Percentiles rank a stretch among this genome's conserved stretches.
Evolutionary conservation across 37 sponge, comb jelly and placozoan species (phyloP).

Genomic region (Axinella damicornis): DNA sequence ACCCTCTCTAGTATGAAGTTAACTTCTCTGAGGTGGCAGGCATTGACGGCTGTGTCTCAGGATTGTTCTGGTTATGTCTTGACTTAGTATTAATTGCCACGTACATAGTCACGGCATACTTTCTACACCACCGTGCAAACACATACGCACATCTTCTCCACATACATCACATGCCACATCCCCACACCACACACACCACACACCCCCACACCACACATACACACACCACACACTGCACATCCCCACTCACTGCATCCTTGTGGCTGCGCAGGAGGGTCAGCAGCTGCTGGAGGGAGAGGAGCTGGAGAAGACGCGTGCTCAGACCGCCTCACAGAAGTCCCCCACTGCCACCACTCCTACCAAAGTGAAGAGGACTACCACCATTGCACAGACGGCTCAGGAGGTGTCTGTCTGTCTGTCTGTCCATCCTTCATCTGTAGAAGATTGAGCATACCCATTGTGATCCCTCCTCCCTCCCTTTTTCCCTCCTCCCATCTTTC

Average conservation of each 20-base stretch:
- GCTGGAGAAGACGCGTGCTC: conserved; percentile 69
- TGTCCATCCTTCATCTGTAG: too few species aligned
- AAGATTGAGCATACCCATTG: too few species aligned
- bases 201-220: not conserved
- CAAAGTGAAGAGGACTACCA: conserved; percentile 61
- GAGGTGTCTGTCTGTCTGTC: not conserved
- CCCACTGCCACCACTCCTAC: conserved; percentile 20
- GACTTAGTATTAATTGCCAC: too few species aligned
- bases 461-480: not conserved
- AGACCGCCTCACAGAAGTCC: conserved; percentile 43
- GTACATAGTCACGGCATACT: too few species aligned
- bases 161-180: not conserved
- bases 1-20: too few species aligned
- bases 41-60: too few species aligned
- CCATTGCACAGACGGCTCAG: conserved; percentile 69
- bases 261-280: conserved; percentile 49
- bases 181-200: too few species aligned
- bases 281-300: conserved; percentile 58
- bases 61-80: too few species aligned
- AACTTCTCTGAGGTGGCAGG: too few species aligned
- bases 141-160: too few species aligned
- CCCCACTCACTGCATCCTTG: not conserved
- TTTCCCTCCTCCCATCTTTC: not conserved
- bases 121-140: too few species aligned
- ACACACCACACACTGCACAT: not conserved